Evolutionary conservation across 2,113 vertebrate species (phyloP).

Genomic region (Hyla sarda): DNA sequence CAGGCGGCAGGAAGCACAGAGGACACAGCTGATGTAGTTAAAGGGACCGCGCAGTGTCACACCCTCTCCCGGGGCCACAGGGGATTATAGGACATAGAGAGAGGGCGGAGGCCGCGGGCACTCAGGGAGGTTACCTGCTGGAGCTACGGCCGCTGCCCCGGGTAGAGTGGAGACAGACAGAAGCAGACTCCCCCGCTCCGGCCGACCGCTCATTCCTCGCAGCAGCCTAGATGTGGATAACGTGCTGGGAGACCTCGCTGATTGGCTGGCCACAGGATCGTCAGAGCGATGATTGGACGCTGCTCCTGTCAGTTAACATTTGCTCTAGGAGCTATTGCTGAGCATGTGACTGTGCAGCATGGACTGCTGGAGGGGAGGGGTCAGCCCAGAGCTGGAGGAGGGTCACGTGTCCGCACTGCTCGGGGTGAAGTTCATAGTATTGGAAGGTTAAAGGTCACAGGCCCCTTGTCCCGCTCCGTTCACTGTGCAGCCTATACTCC

Average conservation of each 20-base stretch:
- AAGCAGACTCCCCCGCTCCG: background rate
- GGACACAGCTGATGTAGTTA: background rate
- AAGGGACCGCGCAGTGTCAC: background rate
- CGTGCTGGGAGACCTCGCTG: background rate
- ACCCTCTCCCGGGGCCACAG: background rate
- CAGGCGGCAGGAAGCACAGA: background rate
- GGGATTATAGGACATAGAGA: background rate
- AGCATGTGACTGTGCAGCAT: conserved; percentile 37
- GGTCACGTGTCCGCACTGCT: too few relatives aligned
- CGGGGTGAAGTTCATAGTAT: too few relatives aligned
- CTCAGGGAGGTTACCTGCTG: background rate
- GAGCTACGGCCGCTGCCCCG: conserved; percentile 2
- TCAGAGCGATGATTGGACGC: background rate
- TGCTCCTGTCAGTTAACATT: background rate
- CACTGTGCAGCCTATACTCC: too few relatives aligned
- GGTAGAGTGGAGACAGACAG: background rate
- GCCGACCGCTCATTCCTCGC: conserved; percentile 31
- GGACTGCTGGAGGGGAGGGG: conserved; percentile 13
- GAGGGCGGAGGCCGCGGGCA: background rate
- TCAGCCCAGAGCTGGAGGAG: too few relatives aligned
- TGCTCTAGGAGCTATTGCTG: background rate
- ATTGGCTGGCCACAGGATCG: background rate
- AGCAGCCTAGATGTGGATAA: background rate
- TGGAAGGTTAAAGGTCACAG: too few relatives aligned
- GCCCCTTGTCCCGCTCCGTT: too few relatives aligned